Base-by-base conservation (phyloP, 2,888 invertebrate genomes). In the Amiota communis region DNA sequence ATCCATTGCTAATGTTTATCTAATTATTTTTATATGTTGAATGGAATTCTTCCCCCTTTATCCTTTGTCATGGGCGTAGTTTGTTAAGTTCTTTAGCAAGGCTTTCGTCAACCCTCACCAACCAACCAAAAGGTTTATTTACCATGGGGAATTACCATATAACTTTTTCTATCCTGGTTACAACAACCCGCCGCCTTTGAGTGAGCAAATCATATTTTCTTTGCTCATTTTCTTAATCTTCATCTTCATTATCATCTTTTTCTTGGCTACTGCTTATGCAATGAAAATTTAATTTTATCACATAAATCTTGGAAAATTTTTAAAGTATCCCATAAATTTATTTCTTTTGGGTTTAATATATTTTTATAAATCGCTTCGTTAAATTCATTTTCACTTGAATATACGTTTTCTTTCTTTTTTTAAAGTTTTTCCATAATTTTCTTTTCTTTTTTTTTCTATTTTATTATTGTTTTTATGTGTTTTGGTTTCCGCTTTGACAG, bases 1-100 rank as follows among this genome's bases (percentile, higher is more conserved):
- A 48, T 65, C 48, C 76, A 76, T 70, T 76, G 75, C 83, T 83
- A 86, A 85, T 83, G 85, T 79, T 83, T 86, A 83, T 86, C 86
- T 83, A 83, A 83, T 83, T 86, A 86, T 85, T 85, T 80, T 83
- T 81, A 74, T 84, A 51, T 77, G 79, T 74, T 64, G 74, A 46
- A 23, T 59, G 48, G 79, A 70, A 73, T 72, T 70, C 70, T 75
- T 71, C 72, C 59, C 72, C 59, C 71, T 61, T 20, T 12, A 11
- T 20, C 17, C 20, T 59, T 59, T 70, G 70, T 70, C 75, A 72
- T 36, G 36, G n/a, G 12, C 49, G 15, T 49, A 17, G 10, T 51
- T 23, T 69, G 17, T 57, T 70, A 73, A 76, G 74, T 56, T 76
- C 73, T 73, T 74, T 36, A 6, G 3, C 36, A 6, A 6, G 36